Percentiles rank a stretch among this genome's conserved stretches.
These are phyloP conservation scores for Megaleporinus macrocephalus DNA, from an alignment of 2,113 vertebrate genomes.

Conservation along the genomic window DNA sequence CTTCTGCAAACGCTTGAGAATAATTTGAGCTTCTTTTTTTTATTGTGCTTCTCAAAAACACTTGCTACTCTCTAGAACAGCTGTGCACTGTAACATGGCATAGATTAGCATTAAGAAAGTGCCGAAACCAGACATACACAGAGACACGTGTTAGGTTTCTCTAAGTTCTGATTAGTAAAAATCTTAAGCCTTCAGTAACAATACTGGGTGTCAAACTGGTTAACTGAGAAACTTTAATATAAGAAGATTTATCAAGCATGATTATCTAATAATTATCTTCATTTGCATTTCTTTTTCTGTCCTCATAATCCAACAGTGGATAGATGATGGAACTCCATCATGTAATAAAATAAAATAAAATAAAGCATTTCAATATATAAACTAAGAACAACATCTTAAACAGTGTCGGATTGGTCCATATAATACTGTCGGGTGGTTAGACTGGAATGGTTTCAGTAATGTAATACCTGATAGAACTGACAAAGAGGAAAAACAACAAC, in stretches of 20 bases:
- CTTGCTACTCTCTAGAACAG: slow-evolving; percentile 11
- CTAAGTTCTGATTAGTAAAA: slow-evolving; percentile 27
- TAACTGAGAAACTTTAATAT: slow-evolving; percentile 24
- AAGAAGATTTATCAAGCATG: slow-evolving; percentile 16
- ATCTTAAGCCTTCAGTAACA: slow-evolving; percentile 29
- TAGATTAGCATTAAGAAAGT: slow-evolving; percentile 43
- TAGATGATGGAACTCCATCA: slow-evolving; percentile 37
- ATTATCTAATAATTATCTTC: slow-evolving; percentile 1
- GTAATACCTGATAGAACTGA: slow-evolving; percentile 76
- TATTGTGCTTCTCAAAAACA: slow-evolving; percentile 49
- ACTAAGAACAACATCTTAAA: slow-evolving; percentile 37
- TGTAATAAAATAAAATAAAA: slow-evolving; percentile 59
- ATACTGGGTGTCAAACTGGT: slow-evolving; percentile 19
- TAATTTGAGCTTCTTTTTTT: slow-evolving; percentile 54
- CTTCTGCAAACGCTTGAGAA: slow-evolving; percentile 66
- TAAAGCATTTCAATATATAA: slow-evolving; percentile 53
- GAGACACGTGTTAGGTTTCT: neutral
- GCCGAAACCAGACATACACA: slow-evolving; percentile 30
- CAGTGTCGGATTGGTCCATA: slow-evolving; percentile 45
- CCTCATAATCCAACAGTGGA: neutral
- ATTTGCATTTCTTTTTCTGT: neutral
- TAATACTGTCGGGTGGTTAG: slow-evolving; percentile 63
- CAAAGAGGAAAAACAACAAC: slow-evolving; percentile 56
- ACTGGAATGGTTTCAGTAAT: slow-evolving; percentile 77
- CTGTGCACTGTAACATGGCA: slow-evolving; percentile 26